A percentile compares a stretch with the other conserved stretches of the same genome.
phyloP scores from a whole-genome alignment of 1,140 invertebrate species.

The Doryteuthis pealeii region DNA sequence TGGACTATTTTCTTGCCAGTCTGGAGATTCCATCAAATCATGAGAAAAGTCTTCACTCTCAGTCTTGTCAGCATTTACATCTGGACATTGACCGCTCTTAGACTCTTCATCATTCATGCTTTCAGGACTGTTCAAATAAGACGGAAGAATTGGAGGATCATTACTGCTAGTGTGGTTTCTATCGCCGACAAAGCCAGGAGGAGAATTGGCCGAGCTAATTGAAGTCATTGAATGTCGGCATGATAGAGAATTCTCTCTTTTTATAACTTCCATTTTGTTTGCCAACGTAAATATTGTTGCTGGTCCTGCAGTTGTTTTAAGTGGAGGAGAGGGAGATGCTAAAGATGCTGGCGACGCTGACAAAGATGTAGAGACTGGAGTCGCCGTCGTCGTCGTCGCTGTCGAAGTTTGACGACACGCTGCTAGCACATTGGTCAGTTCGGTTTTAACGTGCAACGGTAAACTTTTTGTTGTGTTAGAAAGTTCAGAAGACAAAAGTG shows the following conservation, averaged over 20 bases:
- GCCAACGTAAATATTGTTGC: neutral
- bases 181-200: neutral
- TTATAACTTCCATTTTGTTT: neutral
- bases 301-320: neutral
- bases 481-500: no score
- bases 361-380: neutral
- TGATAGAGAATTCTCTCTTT: neutral
- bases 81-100: neutral
- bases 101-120: constrained; percentile 10
- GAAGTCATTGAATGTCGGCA: neutral
- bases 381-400: neutral
- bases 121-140: constrained; percentile 6
- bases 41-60: neutral
- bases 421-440: neutral
- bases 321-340: neutral
- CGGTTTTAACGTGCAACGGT: neutral
- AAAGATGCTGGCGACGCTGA: neutral
- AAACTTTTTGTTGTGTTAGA: no score
- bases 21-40: neutral
- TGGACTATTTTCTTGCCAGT: neutral
- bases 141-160: neutral
- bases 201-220: neutral
- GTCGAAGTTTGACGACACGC: neutral
- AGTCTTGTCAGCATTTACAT: neutral
- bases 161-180: neutral